A percentile compares a stretch with the other conserved stretches of the same genome.
Conservation (phyloP, 2,888 invertebrate genomes). For the Eupelmus urozonus region DNA sequence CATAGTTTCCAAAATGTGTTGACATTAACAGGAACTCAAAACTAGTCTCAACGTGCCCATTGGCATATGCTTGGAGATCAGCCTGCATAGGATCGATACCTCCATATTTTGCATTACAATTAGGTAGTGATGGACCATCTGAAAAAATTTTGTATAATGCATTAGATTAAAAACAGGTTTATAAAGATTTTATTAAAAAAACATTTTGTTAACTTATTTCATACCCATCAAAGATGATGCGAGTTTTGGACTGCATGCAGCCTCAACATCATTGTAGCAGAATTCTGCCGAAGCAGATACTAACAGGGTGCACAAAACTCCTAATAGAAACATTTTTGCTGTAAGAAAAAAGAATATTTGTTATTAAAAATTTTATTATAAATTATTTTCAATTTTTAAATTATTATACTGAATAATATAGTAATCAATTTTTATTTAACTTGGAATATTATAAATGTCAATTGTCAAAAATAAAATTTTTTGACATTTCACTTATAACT, state of each 20-base stretch:
- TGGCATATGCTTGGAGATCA: constrained; percentile 80
- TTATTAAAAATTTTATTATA: neutral
- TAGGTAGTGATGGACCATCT: constrained; percentile 66
- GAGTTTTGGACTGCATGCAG: constrained; percentile 79
- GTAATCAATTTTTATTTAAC: no score
- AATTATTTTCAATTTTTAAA: neutral
- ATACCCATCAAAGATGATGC: constrained; percentile 45
- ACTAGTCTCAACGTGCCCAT: constrained; percentile 84
- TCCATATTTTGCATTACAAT: constrained; percentile 84
- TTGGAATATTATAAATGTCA: no score
- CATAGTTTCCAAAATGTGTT: constrained; percentile 87
- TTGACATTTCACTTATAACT: no score
- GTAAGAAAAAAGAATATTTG: constrained; percentile 22
- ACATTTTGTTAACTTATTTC: constrained; percentile 2
- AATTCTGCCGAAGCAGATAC: constrained; percentile 79
- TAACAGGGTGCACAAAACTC: constrained; percentile 79
- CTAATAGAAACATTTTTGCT: constrained; percentile 80
- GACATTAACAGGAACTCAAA: constrained; percentile 87
- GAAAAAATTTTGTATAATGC: constrained; percentile 54
- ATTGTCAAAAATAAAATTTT: no score
- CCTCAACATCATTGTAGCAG: constrained; percentile 82
- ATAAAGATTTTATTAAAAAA: neutral
- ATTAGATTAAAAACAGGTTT: no score
- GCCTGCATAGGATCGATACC: constrained; percentile 79
- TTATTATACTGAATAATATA: no score